Evolutionary conservation across 2,113 vertebrate genomes (phyloP), one percentile per base, ranked within the genome.

Genomic region (Prochilodus magdalenae): DNA sequence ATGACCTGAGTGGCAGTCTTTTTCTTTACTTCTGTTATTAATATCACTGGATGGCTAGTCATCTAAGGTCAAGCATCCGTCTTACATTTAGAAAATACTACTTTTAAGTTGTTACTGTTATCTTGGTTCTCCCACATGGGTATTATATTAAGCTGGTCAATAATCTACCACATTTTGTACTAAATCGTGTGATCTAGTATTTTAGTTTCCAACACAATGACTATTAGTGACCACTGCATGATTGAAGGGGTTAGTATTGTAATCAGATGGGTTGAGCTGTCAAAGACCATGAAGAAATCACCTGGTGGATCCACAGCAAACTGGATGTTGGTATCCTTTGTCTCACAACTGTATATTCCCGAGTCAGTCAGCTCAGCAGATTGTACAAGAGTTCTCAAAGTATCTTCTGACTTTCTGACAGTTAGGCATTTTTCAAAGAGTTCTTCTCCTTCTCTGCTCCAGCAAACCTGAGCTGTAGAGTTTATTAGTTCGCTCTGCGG

Each of bases 241-340:
- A 85, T 86, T 85, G 76, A 83, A 83, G 83, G 73, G 83, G 85
- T 89, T 88, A 88, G 84, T 87, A 79, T 81, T 81, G 79, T 84
- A 86, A 81, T 86, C 81, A 73, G 72, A 80, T 83, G 83, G 65
- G 59, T 70, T 79, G 87, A 88, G 85, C 83, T 82, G 49, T 83
- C 44, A 65, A 71, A 83, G 83, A 84, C 78, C 80, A 51, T 84
- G 78, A 84, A 73, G 79, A 81, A 80, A 79, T 94, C 93, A 94
- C 93, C 93, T 93, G 91, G 88, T 85, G 93, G 89, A 85, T 92
- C 90, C 91, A 94, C 91, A 77, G 88, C 86, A 85, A 92, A 94
- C 77, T 90, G 92, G 63, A 91, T 70, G 80, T 84, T 87, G 83
- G 92, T 91, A 86, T 93, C 92, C 83, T 88, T 90, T 59, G 92